A percentile compares a stretch with the other conserved stretches of the same genome.
Conservation (phyloP, 64 coral and sea anemone genomes). For the Porites australiensis region DNA sequence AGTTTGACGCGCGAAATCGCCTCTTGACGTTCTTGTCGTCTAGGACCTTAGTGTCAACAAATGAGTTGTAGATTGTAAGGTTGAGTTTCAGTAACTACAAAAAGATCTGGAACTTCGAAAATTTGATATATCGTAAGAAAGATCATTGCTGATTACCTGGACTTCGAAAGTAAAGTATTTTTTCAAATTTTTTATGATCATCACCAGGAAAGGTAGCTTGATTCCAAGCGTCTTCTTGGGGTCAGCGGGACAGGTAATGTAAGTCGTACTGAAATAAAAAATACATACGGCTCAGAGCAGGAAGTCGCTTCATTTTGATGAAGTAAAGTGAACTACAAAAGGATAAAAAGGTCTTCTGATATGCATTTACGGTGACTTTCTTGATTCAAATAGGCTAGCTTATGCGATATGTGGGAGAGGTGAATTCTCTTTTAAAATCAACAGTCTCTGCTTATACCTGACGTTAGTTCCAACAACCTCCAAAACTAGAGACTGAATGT, state of each 20-base stretch:
- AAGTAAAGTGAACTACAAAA: background rate
- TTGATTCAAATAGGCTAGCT: background rate
- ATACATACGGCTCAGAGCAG: background rate
- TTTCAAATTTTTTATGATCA: slow-evolving; percentile 99
- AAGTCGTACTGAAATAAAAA: slow-evolving; percentile 86
- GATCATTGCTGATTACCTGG: slow-evolving; percentile 73
- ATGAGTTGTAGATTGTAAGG: background rate
- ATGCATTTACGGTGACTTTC: background rate
- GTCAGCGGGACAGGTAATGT: slow-evolving; percentile 92
- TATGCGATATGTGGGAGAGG: background rate
- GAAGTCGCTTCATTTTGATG: background rate
- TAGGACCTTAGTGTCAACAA: slow-evolving; percentile 99
- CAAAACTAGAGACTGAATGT: slow-evolving; percentile 98
- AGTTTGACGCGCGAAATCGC: slow-evolving; percentile 98
- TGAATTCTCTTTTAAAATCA: background rate
- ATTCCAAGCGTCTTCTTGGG: slow-evolving; percentile 95
- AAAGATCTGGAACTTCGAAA: background rate
- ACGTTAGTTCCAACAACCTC: slow-evolving; percentile 99
- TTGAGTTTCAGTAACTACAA: background rate
- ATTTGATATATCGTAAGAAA: background rate
- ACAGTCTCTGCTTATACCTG: slow-evolving; percentile 67
- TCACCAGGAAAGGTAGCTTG: slow-evolving; percentile 98
- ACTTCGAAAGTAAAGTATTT: slow-evolving; percentile 99
- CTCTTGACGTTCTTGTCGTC: slow-evolving; percentile 99
- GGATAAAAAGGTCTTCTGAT: background rate